phyloP scores from a whole-genome alignment of 2,888 invertebrate genomes.

The Aphodius granarius region DNA sequence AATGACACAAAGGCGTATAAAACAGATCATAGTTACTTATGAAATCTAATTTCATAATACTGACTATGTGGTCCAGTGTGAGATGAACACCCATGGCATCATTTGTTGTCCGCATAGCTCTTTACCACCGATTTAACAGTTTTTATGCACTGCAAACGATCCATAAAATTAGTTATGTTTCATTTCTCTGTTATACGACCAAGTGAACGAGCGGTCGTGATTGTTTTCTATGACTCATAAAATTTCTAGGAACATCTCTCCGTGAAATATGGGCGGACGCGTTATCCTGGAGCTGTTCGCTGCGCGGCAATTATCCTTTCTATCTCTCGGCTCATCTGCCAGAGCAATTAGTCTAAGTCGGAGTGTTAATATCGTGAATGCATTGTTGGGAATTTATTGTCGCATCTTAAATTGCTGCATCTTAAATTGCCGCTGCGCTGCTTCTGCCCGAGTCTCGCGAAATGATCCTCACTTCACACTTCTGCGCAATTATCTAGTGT shows the following conservation, averaged over 20 bases:
- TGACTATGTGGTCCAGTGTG: too few species aligned
- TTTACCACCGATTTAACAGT: conserved; percentile 16
- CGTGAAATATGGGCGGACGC: conserved; percentile 1
- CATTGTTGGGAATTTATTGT: not conserved
- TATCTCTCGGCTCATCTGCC: not conserved
- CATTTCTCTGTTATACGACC: conserved; percentile 22
- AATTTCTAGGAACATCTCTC: conserved; percentile 20
- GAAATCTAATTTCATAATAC: too few species aligned
- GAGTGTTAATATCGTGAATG: not conserved
- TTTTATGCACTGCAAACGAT: conserved; percentile 25
- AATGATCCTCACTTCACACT: not conserved
- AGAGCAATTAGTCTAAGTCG: not conserved
- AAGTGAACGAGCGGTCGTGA: conserved; percentile 15
- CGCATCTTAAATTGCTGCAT: not conserved
- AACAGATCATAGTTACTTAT: too few species aligned
- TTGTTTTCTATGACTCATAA: conserved; percentile 25
- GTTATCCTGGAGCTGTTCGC: not conserved
- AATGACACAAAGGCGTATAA: too few species aligned
- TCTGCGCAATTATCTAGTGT: not conserved
- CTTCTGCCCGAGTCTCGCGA: not conserved
- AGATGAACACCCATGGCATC: not conserved
- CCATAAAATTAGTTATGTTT: conserved; percentile 28
- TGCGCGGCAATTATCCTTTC: conserved; percentile 1
- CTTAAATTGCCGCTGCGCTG: not conserved
- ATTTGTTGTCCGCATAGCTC: not conserved